Percentiles rank a stretch among this genome's conserved stretches.
phyloP scores from a whole-genome alignment of 2,113 vertebrate species.

The Uria lomvia region DNA sequence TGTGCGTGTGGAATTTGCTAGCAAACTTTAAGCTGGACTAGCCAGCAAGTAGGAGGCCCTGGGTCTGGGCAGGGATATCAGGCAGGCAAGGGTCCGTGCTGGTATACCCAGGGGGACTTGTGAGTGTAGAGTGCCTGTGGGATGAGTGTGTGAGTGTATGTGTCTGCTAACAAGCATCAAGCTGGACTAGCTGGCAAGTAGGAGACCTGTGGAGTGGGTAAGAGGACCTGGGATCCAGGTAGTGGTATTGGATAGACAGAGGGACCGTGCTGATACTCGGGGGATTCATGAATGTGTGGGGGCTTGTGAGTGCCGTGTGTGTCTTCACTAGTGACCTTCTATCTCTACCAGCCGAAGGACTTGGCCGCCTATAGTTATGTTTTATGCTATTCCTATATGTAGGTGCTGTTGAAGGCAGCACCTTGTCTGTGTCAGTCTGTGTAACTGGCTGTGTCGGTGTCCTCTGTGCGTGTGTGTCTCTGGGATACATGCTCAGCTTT shows the following conservation, averaged over 20 bases:
- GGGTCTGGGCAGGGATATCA: background rate
- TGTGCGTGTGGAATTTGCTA: background rate
- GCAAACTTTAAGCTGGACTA: background rate
- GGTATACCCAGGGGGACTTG: background rate
- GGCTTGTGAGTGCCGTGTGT: background rate
- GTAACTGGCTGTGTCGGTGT: background rate
- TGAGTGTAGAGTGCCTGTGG: background rate
- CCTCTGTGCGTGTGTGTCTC: background rate
- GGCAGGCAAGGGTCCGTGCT: background rate
- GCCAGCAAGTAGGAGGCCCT: background rate
- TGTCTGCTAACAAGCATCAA: background rate
- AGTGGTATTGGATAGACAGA: background rate
- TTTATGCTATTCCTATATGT: background rate
- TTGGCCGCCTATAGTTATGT: background rate
- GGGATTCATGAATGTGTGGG: background rate
- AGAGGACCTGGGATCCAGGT: background rate
- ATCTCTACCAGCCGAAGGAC: background rate
- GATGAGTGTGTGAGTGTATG: background rate
- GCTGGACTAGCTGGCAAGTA: background rate
- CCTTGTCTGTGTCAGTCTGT: background rate
- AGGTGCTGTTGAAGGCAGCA: background rate
- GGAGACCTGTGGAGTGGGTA: background rate
- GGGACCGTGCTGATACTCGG: background rate
- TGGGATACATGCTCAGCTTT: accelerated
- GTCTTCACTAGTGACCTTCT: background rate